Conservation (phyloP, 2,888 invertebrate species). For the Apotomis turbidana region DNA sequence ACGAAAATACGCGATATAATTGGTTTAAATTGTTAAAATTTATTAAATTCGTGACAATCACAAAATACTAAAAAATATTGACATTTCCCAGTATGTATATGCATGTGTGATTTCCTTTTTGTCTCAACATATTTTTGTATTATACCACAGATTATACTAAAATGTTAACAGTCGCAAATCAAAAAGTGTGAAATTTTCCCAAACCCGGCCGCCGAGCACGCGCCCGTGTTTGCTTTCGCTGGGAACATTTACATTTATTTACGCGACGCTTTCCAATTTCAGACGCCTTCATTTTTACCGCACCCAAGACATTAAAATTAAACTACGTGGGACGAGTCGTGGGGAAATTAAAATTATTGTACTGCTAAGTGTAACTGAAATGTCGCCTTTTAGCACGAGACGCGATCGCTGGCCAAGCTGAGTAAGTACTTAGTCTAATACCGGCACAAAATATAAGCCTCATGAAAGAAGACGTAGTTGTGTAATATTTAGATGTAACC, state of each 20-base stretch:
- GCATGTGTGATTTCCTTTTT: too few relatives aligned
- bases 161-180: not conserved
- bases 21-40: too few relatives aligned
- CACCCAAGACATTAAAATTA: conserved; percentile 51
- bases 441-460: too few relatives aligned
- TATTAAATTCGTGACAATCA: too few relatives aligned
- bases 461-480: too few relatives aligned
- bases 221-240: conserved; percentile 53
- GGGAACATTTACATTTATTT: conserved; percentile 59
- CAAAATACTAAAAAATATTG: too few relatives aligned
- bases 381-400: not conserved
- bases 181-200: conserved; percentile 7
- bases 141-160: too few relatives aligned
- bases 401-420: not conserved
- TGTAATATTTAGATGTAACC: too few relatives aligned
- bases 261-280: conserved; percentile 54
- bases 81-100: too few relatives aligned
- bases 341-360: conserved; percentile 45
- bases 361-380: conserved; percentile 16
- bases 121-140: too few relatives aligned
- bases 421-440: too few relatives aligned
- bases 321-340: conserved; percentile 44
- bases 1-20: too few relatives aligned
- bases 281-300: conserved; percentile 50
- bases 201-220: not conserved